Base-by-base conservation (phyloP, 1,140 invertebrate genomes). In the Formica exsecta region DNA sequence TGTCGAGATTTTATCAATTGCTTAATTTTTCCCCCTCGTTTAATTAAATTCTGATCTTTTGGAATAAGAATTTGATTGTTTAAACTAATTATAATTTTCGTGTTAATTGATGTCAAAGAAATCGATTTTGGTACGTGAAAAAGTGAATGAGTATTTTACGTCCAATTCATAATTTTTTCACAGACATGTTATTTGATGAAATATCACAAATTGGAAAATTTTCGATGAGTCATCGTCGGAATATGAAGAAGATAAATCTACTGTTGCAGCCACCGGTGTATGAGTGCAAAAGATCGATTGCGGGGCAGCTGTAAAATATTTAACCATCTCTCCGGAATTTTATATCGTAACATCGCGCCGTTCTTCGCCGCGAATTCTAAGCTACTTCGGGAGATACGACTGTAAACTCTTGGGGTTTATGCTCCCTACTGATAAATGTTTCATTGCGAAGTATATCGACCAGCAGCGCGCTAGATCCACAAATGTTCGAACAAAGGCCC, bases 371-470 rank as follows among this genome's bases (percentile, higher is more conserved):
- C 54, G 54, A 73, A 83, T 83, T 83, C 25, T 41, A 22, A 62
- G 25, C 66, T 25, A 83, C 68, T 83, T 3, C 41, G 19, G 9
- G 5, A 74, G 19, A 83, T 83, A 74, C 79, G 54, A 74, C 25
- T 73, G 79, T 83, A 83, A 83, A 83, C 79, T 83, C 68, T 13
- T 38, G 25, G 73, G 57, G 79, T 81, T 73, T 81, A 73, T 36
- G 38, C 11, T 19, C 54, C 3, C 54, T 13, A 57, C 54, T 74
- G 54, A 83, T 83, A 61, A 73, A 83, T 83, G 16, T 83, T 83
- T 73, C 29, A 83, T 83, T 48, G 29, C 44, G 68, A 41, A 22
- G 41, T 61, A 48, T 48, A 83, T 83, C 68, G 68, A 83, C 36
- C 32, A 9, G 29, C 19, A 19, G 9, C 38, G 54, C 68, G 25